Evolutionary conservation across 2,797 vertebrate genomes (phyloP), one percentile per base, ranked within the genome.

Genomic region (Syngnathus acus): DNA sequence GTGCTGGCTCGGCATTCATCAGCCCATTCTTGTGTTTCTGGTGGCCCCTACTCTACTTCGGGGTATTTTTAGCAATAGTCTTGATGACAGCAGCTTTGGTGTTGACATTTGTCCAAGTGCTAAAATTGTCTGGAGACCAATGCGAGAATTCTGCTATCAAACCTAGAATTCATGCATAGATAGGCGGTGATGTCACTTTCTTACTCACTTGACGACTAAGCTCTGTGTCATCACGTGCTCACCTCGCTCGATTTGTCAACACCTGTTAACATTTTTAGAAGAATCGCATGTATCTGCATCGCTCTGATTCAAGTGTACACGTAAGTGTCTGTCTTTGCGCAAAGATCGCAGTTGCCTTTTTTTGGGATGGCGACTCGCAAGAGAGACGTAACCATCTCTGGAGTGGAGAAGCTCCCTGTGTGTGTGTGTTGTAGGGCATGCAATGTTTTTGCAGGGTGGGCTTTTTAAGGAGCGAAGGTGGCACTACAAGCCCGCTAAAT

Each of bases 331-430:
- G 17, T 42, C 9, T 57, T 32, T 57, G 55, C 32, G 14, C 14
- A 32, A 57, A 57, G 26, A 37, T 37, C 16, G 13, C 53, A 9
- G 42, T 86, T 87, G 84, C 78, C 82, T 89, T 87, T 87, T 85
- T 89, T 88, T 84, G 84, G 88, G 74, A 81, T 53, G 76, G 79
- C 83, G 81, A 87, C 76, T 75, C 79, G 73, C 68, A 80, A 86
- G 65, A 65, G 74, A 80, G 74, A 83, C 72, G 75, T 72, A 81
- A 86, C 81, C 83, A 79, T 88, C 83, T 87, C 82, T 78, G 82
- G 83, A 83, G 75, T 81, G 32, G 42, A 57, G 74, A 69, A 45
- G 67, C 69, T 73, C 62, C 48, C 48, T 51, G 50, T 64, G 39
- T 53, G 42, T 57, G 54, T 70, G 45, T 57, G 66, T 62, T 62